Conservation (phyloP, 2,888 invertebrate genomes). For the Julus scandinavius region DNA sequence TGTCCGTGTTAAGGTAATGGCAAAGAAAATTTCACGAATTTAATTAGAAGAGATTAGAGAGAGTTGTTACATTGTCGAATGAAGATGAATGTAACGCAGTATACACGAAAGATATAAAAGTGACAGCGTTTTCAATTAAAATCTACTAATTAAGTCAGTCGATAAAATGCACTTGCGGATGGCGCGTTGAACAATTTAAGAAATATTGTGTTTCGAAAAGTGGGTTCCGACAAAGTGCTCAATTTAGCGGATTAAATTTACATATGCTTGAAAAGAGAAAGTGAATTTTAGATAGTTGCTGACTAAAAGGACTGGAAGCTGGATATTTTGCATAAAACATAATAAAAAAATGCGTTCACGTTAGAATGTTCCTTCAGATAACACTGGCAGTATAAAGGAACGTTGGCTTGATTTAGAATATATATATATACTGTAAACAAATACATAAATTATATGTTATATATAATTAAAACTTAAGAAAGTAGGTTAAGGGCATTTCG, state of each 20-base stretch:
- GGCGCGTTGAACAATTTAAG: background rate
- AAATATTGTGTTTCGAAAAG: slow-evolving; percentile 7
- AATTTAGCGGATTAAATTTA: slow-evolving; percentile 39
- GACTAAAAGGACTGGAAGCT: background rate
- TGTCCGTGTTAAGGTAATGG: slow-evolving; percentile 29
- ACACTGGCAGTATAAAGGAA: background rate
- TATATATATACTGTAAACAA: too few species aligned
- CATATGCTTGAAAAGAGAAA: background rate
- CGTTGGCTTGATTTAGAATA: too few species aligned
- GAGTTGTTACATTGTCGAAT: slow-evolving; percentile 22
- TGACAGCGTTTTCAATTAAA: slow-evolving; percentile 36
- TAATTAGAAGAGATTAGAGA: slow-evolving; percentile 42
- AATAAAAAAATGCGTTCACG: background rate
- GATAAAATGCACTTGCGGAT: slow-evolving; percentile 35
- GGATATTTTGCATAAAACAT: background rate
- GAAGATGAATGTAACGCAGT: slow-evolving; percentile 26
- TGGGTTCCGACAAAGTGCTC: slow-evolving; percentile 2
- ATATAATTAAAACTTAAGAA: too few species aligned
- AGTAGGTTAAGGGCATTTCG: too few species aligned
- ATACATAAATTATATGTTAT: too few species aligned
- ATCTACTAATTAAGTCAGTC: slow-evolving; percentile 30
- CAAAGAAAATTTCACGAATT: slow-evolving; percentile 34
- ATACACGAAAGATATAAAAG: background rate
- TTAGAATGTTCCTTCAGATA: background rate
- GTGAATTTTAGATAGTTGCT: background rate